Evolutionary conservation across 2,797 vertebrate species (phyloP).

Genomic region (Hoplostethus atlanticus): DNA sequence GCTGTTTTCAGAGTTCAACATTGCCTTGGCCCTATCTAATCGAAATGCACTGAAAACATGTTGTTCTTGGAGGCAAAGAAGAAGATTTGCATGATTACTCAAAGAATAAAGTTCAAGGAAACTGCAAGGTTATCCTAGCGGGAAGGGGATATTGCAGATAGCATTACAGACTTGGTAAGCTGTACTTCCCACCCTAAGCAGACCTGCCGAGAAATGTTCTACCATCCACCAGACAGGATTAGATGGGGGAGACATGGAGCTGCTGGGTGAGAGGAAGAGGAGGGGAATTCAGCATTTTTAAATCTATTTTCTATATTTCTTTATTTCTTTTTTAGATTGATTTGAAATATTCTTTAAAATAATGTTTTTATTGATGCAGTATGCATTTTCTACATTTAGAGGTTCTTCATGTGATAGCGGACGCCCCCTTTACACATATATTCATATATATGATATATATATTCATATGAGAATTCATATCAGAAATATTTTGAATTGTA

Average conservation of each 20-base stretch:
- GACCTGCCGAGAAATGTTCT: constrained; percentile 4
- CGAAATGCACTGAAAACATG: constrained; percentile 16
- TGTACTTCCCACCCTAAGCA: constrained; percentile 23
- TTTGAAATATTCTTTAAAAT: too few relatives aligned
- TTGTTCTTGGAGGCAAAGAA: constrained; percentile 31
- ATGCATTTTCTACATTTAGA: too few relatives aligned
- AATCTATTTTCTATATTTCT: too few relatives aligned
- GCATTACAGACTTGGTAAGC: constrained; percentile 18
- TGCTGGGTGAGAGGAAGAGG: not conserved
- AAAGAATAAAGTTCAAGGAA: constrained; percentile 62
- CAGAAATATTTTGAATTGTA: too few relatives aligned
- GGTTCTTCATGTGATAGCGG: too few relatives aligned
- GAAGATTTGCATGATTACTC: constrained; percentile 49
- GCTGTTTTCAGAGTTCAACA: constrained; percentile 1
- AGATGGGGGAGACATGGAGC: not conserved
- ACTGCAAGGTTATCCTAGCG: constrained; percentile 43
- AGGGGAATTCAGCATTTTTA: not conserved
- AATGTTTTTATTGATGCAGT: too few relatives aligned
- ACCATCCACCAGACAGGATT: constrained; percentile 12
- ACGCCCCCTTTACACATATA: too few relatives aligned
- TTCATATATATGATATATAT: too few relatives aligned
- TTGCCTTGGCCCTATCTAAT: constrained; percentile 15
- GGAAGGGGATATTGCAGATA: constrained; percentile 39
- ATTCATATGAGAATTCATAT: too few relatives aligned
- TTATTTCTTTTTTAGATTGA: too few relatives aligned